Percentiles rank a stretch among this genome's conserved stretches.
These are phyloP conservation scores for Epinotia ramella DNA, from an alignment of 2,888 invertebrate species.

Conservation along the genomic window DNA sequence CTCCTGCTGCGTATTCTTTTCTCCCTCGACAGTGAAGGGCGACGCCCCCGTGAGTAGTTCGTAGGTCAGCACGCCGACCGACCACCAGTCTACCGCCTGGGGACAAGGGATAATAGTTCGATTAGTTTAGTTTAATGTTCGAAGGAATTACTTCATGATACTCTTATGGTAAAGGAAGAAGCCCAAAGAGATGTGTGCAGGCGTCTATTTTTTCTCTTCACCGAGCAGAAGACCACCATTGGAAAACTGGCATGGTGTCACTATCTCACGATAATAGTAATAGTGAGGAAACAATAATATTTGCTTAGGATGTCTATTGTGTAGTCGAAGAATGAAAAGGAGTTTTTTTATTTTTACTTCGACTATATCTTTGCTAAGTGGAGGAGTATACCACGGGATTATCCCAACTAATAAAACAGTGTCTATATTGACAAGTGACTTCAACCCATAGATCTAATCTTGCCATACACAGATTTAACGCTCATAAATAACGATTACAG, in stretches of 20 bases:
- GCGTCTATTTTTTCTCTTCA: neutral
- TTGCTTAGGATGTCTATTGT: too few species aligned
- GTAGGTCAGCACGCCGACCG: conserved; percentile 97
- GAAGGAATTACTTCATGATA: neutral
- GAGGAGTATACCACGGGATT: too few species aligned
- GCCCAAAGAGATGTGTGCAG: neutral
- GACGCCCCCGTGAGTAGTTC: conserved; percentile 97
- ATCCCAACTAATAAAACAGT: neutral
- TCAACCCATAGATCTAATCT: neutral
- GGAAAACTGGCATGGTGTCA: too few species aligned
- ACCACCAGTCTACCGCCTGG: conserved; percentile 99
- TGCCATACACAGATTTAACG: neutral
- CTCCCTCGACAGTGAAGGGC: conserved; percentile 98
- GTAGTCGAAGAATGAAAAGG: too few species aligned
- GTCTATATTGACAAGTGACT: neutral
- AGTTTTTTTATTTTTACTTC: too few species aligned
- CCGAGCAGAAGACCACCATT: neutral
- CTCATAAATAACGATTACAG: neutral
- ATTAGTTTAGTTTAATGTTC: neutral
- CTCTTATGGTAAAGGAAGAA: neutral
- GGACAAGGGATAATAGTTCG: conserved; percentile 57
- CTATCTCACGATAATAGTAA: too few species aligned
- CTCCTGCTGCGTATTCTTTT: conserved; percentile 96
- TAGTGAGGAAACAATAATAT: too few species aligned
- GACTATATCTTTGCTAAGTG: too few species aligned